Evolutionary conservation across 2,113 vertebrate genomes (phyloP), one percentile per base, ranked within the genome.

Genomic region (Trinectes maculatus): DNA sequence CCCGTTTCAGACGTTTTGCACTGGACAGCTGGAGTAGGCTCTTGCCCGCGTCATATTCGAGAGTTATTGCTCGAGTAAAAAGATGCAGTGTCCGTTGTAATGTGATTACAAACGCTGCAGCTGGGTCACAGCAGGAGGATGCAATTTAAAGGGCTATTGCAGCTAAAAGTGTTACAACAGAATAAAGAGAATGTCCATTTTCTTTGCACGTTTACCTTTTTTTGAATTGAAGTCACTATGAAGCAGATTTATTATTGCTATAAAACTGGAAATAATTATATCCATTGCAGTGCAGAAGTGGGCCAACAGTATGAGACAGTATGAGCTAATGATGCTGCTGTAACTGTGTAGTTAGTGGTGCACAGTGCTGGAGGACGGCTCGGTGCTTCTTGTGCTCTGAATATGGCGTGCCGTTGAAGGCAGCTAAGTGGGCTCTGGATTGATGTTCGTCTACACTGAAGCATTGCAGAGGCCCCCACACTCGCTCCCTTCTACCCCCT

Each of bases 391-490:
- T 47, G 37, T 71, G 69, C 62, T 73, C 48, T 47, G 21, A 39
- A 51, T 54, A 34, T 8, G 33, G 57, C 49, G 60, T 85, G 77
- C 67, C 63, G 15, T 70, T 67, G 74, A 66, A 81, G 80, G 75
- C 79, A 83, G 76, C 77, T 85, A 68, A 87, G 79, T 80, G 80
- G 82, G 70, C 67, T 79, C 42, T 70, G 79, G 79, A 86, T 86
- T 89, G 85, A 89, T 89, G 85, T 74, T 85, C 66, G 78, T 77
- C 71, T 46, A 71, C 64, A 61, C 76, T 60, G 82, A 82, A 85
- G 67, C 75, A 87, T 84, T 88, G 87, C 89, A 84, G 89, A 89
- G 78, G 65, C 72, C 78, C n/a, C 52, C 51, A 64, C 57, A 62
- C 66, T 54, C 53, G 31, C 68, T 43, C 53, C 40, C 66, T 39